Base-by-base conservation (phyloP, 1,140 invertebrate species). In the Drosophila nigromelanica region DNA sequence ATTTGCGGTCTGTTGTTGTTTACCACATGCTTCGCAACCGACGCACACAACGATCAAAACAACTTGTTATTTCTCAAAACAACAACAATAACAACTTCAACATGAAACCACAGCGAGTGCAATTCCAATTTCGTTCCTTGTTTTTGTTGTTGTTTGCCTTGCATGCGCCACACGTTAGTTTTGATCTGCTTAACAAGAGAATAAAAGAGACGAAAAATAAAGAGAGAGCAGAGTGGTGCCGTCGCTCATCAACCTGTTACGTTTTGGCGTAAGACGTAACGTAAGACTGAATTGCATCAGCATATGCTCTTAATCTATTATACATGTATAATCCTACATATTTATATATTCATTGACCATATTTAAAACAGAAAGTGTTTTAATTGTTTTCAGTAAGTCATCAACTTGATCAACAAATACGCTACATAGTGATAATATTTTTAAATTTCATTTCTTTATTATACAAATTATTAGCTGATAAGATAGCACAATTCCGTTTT, bases 41-140 rank as follows among this genome's bases (percentile, higher is more conserved):
- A 68, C 21, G 37, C 68, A 39, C 64, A 60, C 72, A 66, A 75
- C 37, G 76, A 81, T 83, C 83, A 87, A 89, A 87, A 87, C 83
- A 87, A 87, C 79, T 87, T 87, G 83, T 87, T 87, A 83, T 87
- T 87, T 73, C 67, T 51, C 63, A 80, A 76, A 21, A 63, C 61
- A 52, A 30, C 66, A 63, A 40, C 40, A 63, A 70, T 43, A 66
- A 47, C 68, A 69, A 66, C 54, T 63, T 59, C 56, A 76, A 47
- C 52, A 73, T 59, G 12, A 55, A 70, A 77, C 61, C 73, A 56
- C 73, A 80, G 63, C 66, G 48, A 80, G 21, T 77, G 47, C 59
- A 85, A 78, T 60, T 78, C 51, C 42, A 69, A 62, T 75, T 67
- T 55, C 37, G 21, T 33, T 45, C 48, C 42, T 30, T 56, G 47